Evolutionary conservation across 2,797 vertebrate species (phyloP).

Genomic region (Echiichthys vipera): DNA sequence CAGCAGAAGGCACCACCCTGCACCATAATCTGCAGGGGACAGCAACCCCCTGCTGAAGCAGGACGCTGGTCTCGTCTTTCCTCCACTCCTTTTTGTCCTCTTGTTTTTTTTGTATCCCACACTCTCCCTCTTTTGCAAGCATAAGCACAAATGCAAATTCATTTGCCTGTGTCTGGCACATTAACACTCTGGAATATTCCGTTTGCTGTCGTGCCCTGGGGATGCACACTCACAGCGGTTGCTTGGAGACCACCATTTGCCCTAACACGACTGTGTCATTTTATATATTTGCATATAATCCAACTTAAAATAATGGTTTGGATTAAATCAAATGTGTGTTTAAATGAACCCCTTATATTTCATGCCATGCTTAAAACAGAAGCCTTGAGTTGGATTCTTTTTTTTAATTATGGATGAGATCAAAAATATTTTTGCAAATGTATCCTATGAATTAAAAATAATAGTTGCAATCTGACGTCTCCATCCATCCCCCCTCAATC

Average conservation of each 20-base stretch:
- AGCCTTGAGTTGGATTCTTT: neutral
- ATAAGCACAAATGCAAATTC: conserved; percentile 57
- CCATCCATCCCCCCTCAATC: conserved; percentile 47
- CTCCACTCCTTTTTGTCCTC: conserved; percentile 28
- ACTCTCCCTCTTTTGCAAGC: conserved; percentile 24
- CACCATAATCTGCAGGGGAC: conserved; percentile 56
- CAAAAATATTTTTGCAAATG: neutral
- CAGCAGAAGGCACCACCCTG: conserved; percentile 71
- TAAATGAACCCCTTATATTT: neutral
- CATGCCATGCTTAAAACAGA: neutral
- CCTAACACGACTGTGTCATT: neutral
- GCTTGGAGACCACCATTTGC: too few relatives aligned
- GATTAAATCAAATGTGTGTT: neutral
- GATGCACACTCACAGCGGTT: conserved; percentile 24
- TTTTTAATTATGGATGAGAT: neutral
- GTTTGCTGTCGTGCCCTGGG: conserved; percentile 25
- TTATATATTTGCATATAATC: neutral
- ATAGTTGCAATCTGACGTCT: conserved; percentile 17
- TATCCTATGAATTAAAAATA: conserved; percentile 37
- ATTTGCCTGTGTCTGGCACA: conserved; percentile 4
- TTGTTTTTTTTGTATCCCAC: conserved; percentile 18
- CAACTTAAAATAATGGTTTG: neutral
- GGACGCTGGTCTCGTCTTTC: conserved; percentile 26
- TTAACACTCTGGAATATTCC: conserved; percentile 60
- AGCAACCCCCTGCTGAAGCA: conserved; percentile 20